Base-by-base conservation (phyloP, 2,888 invertebrate species). In the Acronicta aceris region DNA sequence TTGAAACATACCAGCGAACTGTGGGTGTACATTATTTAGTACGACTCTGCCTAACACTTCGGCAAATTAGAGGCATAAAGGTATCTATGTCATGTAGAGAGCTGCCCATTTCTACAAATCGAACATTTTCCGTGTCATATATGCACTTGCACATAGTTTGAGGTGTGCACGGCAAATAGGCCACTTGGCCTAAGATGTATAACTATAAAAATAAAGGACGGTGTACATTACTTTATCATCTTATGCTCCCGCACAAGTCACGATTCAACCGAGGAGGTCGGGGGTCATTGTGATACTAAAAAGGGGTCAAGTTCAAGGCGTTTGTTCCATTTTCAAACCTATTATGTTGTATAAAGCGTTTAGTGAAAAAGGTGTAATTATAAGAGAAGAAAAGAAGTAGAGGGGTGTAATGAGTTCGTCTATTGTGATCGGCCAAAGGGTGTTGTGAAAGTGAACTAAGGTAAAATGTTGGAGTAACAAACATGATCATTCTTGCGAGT, bases 261-360 rank as follows among this genome's bases (percentile, higher is more conserved):
- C 25, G 16, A n/a, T 25, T 40, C 38, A 40, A 17, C 21, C 33
- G 13, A 9, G 8, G 38, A 42, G 69, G 49, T 52, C 49, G 61
- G 21, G 61, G 27, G 42, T 56, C 56, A 74, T 68, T 74, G 69
- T 50, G 47, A 16, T 42, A 43, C 38, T 42, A 40, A 55, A 71
- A 74, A 41, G 33, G 10, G 74, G 74, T 61, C 69, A 74, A 69
- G 74, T 74, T 73, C 69, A 61, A 55, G 52, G 55, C 46, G 48
- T 21, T 21, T 53, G 38, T 10, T 53, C 49, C 46, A 46, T 58
- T 65, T 66, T 16, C 47, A 38, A 25, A 30, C 15, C 4, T 38
- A 13, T 25, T 51, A n/a, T 38, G 25, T 46, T 1, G 4, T 17
- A 12, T 16, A 16, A 47, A 17, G n/a, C n/a, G n/a, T 17, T 36